These are phyloP conservation scores for Drosophila tropicalis DNA, from an alignment of 1,140 invertebrate species.

Conservation along the genomic window DNA sequence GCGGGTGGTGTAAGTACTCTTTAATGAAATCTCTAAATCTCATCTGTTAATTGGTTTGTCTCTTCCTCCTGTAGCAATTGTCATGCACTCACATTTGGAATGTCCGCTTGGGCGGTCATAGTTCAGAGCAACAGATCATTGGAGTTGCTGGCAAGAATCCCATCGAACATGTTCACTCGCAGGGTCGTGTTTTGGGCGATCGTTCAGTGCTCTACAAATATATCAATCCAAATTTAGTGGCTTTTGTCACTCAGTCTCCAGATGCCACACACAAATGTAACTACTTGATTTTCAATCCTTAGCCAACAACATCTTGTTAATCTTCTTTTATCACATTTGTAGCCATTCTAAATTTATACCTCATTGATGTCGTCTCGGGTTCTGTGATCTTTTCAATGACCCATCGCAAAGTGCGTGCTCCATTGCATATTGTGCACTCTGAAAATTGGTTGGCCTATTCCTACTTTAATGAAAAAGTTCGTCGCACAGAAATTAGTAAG, in stretches of 20 bases:
- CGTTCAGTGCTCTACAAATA: conserved; percentile 99
- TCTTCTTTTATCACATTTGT: neutral
- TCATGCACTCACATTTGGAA: conserved; percentile 87
- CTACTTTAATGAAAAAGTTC: conserved; percentile 96
- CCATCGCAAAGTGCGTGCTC: conserved; percentile 91
- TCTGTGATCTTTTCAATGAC: conserved; percentile 88
- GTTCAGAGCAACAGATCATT: conserved; percentile 87
- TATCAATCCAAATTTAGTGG: conserved; percentile 98
- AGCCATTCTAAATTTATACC: conserved; percentile 88
- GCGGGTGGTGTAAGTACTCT: conserved; percentile 75
- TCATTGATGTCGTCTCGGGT: conserved; percentile 96
- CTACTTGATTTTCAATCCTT: conserved; percentile 2
- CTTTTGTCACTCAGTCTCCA: conserved; percentile 91
- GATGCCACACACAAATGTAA: conserved; percentile 91
- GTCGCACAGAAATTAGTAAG: conserved; percentile 92
- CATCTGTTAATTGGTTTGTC: neutral
- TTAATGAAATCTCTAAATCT: neutral
- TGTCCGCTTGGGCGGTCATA: conserved; percentile 87
- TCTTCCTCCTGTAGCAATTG: conserved; percentile 71
- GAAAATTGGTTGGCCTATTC: conserved; percentile 99
- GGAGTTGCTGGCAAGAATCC: conserved; percentile 88
- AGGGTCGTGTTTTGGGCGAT: conserved; percentile 97
- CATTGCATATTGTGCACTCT: conserved; percentile 95
- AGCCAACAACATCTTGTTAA: neutral
- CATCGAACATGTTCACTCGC: conserved; percentile 96